Conservation (phyloP, 2,888 invertebrate species). For the Osedax frankpressi region DNA sequence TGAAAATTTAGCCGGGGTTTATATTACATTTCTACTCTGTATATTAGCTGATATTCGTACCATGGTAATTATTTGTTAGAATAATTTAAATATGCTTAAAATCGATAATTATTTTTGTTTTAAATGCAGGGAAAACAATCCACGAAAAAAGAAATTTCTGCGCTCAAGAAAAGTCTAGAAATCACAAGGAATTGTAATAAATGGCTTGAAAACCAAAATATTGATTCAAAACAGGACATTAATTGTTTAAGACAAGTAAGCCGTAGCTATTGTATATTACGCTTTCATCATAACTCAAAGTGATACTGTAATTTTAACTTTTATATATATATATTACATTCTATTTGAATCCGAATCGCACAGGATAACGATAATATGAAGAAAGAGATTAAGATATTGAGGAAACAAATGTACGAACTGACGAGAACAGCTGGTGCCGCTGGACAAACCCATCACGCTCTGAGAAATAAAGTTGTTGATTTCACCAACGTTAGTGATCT, state of each 20-base stretch:
- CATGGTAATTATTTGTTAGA: too few relatives aligned
- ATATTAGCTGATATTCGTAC: too few relatives aligned
- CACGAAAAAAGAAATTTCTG: slow-evolving; percentile 21
- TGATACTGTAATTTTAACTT: background rate
- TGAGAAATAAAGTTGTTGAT: slow-evolving; percentile 32
- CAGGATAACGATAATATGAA: slow-evolving; percentile 34
- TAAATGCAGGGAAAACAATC: slow-evolving; percentile 16
- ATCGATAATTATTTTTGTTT: too few relatives aligned
- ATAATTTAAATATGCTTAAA: too few relatives aligned
- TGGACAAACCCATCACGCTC: slow-evolving; percentile 35
- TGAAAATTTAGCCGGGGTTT: background rate
- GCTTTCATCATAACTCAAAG: background rate
- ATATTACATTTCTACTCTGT: background rate
- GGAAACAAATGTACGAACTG: slow-evolving; percentile 34
- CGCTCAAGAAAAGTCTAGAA: slow-evolving; percentile 23
- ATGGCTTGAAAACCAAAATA: slow-evolving; percentile 21
- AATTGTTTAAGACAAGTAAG: slow-evolving; percentile 30
- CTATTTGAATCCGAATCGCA: too few relatives aligned
- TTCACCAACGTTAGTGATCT: slow-evolving; percentile 33
- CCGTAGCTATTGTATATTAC: too few relatives aligned
- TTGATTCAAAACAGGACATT: slow-evolving; percentile 27
- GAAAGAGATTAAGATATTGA: slow-evolving; percentile 32
- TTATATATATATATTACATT: background rate
- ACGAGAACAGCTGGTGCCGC: slow-evolving; percentile 32
- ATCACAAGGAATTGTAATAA: slow-evolving; percentile 20